Conservation (phyloP, 2,888 invertebrate genomes). For the Panzeria rudis region DNA sequence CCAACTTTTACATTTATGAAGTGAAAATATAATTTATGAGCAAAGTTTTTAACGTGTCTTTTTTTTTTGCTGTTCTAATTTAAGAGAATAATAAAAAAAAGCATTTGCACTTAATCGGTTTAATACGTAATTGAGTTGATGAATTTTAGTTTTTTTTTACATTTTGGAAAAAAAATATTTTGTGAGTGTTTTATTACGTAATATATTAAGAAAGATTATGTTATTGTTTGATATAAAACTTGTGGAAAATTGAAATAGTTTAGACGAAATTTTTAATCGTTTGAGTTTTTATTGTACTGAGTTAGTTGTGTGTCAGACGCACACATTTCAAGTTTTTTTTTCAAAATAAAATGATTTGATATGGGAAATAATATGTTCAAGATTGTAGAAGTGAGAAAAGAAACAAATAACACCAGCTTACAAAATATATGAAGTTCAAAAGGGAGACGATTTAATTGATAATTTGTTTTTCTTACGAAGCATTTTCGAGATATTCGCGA, state of each 20-base stretch:
- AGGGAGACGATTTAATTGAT: too few relatives aligned
- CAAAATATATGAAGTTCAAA: too few relatives aligned
- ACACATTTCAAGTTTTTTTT: too few relatives aligned
- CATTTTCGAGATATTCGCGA: too few relatives aligned
- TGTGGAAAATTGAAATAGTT: not conserved
- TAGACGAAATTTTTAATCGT: not conserved
- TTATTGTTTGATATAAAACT: not conserved
- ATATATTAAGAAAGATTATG: not conserved
- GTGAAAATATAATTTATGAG: conserved; percentile 74
- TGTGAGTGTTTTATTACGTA: not conserved
- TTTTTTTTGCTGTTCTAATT: conserved; percentile 31
- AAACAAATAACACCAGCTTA: too few relatives aligned
- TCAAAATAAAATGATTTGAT: too few relatives aligned
- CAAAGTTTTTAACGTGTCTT: conserved; percentile 65
- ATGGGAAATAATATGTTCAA: too few relatives aligned
- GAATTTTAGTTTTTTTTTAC: conserved; percentile 18
- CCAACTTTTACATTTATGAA: conserved; percentile 73
- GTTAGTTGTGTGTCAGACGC: too few relatives aligned
- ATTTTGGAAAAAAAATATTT: not conserved
- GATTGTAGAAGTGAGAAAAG: too few relatives aligned
- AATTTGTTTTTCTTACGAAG: too few relatives aligned
- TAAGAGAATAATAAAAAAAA: conserved; percentile 14
- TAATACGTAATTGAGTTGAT: conserved; percentile 59
- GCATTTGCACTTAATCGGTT: conserved; percentile 50
- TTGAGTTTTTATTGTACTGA: not conserved